Evolutionary conservation across 2,113 vertebrate species (phyloP).

Genomic region (Todiramphus saurophagus): DNA sequence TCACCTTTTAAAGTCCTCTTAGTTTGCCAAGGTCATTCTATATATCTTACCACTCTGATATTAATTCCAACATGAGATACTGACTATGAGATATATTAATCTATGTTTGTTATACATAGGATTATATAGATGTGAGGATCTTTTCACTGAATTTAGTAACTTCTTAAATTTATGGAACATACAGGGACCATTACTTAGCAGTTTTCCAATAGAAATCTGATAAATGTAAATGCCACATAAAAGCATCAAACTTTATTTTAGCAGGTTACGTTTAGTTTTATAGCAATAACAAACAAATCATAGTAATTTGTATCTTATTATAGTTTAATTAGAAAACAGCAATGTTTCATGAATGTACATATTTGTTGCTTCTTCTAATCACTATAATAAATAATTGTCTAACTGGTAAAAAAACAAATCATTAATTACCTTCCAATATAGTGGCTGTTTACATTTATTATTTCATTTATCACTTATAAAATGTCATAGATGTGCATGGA

Average conservation of each 20-base stretch:
- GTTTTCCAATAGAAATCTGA: not conserved
- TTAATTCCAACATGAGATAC: not conserved
- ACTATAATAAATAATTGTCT: not conserved
- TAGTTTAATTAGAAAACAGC: not conserved
- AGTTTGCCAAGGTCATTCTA: not conserved
- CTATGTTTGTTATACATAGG: not conserved
- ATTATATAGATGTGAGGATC: not conserved
- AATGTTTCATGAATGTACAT: not conserved
- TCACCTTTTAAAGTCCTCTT: not conserved
- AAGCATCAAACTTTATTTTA: not conserved
- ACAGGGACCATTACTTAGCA: not conserved
- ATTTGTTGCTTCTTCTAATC: not conserved
- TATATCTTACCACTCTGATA: not conserved
- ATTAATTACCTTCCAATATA: not conserved
- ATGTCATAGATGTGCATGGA: not conserved
- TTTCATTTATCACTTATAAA: not conserved
- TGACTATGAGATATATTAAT: not conserved
- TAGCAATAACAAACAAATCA: not conserved
- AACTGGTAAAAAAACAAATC: not conserved
- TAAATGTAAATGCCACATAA: not conserved
- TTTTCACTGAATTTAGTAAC: not conserved
- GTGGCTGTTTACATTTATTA: not conserved
- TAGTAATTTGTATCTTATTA: not conserved
- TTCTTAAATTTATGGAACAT: not conserved
- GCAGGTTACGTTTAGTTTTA: not conserved